These are phyloP conservation scores for Standfussiana lucernea DNA, from an alignment of 2,888 invertebrate species.

Conservation along the genomic window DNA sequence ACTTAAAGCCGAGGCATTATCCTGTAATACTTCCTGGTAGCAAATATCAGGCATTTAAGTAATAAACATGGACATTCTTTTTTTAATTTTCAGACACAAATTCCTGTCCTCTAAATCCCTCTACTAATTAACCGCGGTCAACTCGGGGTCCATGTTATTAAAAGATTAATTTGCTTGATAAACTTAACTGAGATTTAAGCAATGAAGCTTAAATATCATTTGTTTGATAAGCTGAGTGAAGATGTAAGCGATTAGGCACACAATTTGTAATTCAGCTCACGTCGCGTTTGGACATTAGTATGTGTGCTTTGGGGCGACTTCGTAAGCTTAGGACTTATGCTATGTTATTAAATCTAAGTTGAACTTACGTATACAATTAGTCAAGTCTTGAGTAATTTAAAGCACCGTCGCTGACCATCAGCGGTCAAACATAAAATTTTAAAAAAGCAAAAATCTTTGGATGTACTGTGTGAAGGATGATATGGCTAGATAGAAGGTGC, in stretches of 20 bases:
- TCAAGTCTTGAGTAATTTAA: background rate
- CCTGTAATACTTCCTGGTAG: too few species aligned
- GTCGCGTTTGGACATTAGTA: conserved; percentile 65
- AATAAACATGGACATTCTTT: background rate
- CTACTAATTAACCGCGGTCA: conserved; percentile 51
- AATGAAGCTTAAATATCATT: conserved; percentile 55
- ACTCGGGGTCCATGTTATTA: conserved; percentile 54
- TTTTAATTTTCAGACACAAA: conserved; percentile 2
- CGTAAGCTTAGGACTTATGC: conserved; percentile 39
- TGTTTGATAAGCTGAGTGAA: conserved; percentile 55
- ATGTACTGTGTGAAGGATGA: background rate
- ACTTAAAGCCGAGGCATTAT: too few species aligned
- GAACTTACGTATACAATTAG: background rate
- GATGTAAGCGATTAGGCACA: conserved; percentile 64
- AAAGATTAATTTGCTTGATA: conserved; percentile 60
- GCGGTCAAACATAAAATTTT: background rate
- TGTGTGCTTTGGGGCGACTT: conserved; percentile 37
- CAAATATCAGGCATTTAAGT: background rate
- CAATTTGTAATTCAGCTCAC: conserved; percentile 63
- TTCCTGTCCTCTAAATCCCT: conserved; percentile 12
- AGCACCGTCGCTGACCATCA: background rate
- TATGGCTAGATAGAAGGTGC: background rate
- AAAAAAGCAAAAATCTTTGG: background rate
- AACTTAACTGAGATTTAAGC: conserved; percentile 45
- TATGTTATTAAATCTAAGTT: conserved; percentile 3